phyloP scores from a whole-genome alignment of 1,140 invertebrate genomes.

The Xylocopa sonorina region DNA sequence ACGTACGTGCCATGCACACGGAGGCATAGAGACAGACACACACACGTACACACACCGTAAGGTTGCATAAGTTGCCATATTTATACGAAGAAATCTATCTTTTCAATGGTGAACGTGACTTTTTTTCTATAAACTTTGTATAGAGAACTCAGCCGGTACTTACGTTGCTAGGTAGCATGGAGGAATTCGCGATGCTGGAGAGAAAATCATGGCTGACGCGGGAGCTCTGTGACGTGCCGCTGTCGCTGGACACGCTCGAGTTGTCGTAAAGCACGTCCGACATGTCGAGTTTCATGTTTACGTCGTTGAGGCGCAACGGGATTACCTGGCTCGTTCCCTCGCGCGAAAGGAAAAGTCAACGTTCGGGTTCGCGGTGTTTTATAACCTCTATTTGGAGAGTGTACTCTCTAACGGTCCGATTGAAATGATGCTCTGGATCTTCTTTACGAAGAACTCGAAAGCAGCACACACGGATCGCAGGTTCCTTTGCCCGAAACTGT shows the following conservation, averaged over 20 bases:
- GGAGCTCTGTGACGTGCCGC: conserved; percentile 78
- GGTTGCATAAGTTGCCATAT: conserved; percentile 40
- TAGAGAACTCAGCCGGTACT: conserved; percentile 57
- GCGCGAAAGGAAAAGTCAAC: conserved; percentile 20
- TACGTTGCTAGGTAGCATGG: conserved; percentile 72
- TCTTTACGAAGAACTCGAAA: conserved; percentile 47
- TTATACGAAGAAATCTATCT: neutral
- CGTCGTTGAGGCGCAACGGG: conserved; percentile 9
- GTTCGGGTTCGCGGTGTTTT: neutral
- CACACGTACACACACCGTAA: no score
- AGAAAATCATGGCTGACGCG: conserved; percentile 80
- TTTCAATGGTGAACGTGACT: neutral
- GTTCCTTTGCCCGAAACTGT: conserved; percentile 69
- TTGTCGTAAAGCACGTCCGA: conserved; percentile 77
- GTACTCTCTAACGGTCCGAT: neutral
- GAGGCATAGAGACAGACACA: neutral
- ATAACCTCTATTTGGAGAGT: conserved; percentile 45
- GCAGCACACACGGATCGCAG: conserved; percentile 44
- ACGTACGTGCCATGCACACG: neutral
- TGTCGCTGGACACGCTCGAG: conserved; percentile 79
- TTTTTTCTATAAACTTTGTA: neutral
- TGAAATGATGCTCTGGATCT: neutral
- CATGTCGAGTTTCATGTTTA: conserved; percentile 76
- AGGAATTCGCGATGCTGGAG: conserved; percentile 72
- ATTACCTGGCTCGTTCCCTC: neutral